Evolutionary conservation across 2,888 invertebrate genomes (phyloP).

Genomic region (Helleia helle): DNA sequence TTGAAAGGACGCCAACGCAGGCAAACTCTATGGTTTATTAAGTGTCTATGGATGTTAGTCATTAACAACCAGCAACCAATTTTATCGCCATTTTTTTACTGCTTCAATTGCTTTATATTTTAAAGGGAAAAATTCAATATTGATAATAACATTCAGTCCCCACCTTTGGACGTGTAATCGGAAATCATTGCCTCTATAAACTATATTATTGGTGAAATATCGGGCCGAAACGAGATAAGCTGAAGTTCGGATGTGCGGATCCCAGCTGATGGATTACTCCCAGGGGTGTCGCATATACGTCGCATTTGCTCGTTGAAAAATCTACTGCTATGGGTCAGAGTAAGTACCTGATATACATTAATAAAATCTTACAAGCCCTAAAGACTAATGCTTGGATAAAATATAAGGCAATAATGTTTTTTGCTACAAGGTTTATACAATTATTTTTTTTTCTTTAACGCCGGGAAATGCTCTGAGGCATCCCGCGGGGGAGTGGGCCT

Average conservation of each 20-base stretch:
- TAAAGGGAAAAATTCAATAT: neutral
- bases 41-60: no score
- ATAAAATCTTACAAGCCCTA: neutral
- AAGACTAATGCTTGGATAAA: conserved; percentile 1
- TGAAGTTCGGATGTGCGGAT: conserved; percentile 19
- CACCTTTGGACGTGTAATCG: conserved; percentile 7
- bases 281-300: conserved; percentile 30
- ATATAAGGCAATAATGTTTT: conserved; percentile 1
- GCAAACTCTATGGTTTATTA: no score
- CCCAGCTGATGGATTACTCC: conserved; percentile 41
- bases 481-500: no score
- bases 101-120: no score
- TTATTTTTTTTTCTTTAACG: no score
- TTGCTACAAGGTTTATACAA: no score
- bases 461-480: no score
- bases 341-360: neutral
- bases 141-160: conserved; percentile 1
- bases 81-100: no score
- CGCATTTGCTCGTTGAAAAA: conserved; percentile 34
- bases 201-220: conserved; percentile 19
- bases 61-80: no score
- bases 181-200: conserved; percentile 12
- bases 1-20: no score
- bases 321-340: conserved; percentile 21
- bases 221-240: conserved; percentile 21